Evolutionary conservation across 2,888 invertebrate species (phyloP).

Genomic region (Ellobium chinense): DNA sequence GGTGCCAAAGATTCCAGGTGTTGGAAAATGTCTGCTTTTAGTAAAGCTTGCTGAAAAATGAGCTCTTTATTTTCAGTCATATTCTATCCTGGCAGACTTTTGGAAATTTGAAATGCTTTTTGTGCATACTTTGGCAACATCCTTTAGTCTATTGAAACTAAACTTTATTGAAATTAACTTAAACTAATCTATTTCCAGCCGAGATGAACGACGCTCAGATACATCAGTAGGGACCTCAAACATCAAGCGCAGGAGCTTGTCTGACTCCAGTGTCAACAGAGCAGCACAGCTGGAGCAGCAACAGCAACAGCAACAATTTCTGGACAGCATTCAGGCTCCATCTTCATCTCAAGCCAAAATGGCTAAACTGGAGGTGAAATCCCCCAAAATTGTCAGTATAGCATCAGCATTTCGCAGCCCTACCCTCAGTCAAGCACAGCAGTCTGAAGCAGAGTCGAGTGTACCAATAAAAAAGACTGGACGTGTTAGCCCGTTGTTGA

Average conservation of each 20-base stretch:
- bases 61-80: no score
- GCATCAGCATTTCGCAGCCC: constrained; percentile 42
- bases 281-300: constrained; percentile 40
- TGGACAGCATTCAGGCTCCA: constrained; percentile 22
- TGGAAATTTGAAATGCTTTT: background rate
- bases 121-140: background rate
- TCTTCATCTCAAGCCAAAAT: constrained; percentile 64
- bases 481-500: constrained; percentile 50
- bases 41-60: no score
- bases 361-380: constrained; percentile 69
- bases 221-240: constrained; percentile 2
- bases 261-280: constrained; percentile 58
- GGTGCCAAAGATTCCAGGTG: no score
- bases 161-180: background rate
- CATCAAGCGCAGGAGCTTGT: constrained; percentile 64
- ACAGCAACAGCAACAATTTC: constrained; percentile 29
- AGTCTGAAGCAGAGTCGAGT: background rate
- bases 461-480: constrained; percentile 46
- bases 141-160: background rate
- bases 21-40: no score
- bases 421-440: constrained; percentile 9
- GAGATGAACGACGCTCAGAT: background rate
- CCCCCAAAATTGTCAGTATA: constrained; percentile 58
- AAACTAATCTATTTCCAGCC: constrained; percentile 11
- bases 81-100: background rate